Evolutionary conservation across 1,140 invertebrate species (phyloP), one percentile per base, ranked within the genome.

Genomic region (Pseudomyrmex pallidus): DNA sequence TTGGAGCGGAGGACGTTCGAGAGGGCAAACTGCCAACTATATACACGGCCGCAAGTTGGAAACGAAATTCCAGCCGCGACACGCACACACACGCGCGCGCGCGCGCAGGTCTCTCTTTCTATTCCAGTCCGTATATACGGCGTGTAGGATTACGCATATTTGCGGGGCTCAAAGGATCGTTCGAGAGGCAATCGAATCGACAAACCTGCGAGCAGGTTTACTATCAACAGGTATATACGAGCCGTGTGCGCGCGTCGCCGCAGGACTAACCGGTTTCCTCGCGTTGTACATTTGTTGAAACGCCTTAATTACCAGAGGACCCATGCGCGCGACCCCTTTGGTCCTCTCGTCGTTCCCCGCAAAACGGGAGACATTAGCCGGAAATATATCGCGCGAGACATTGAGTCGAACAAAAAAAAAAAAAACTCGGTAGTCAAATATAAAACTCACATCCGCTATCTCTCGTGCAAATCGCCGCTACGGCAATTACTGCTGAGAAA

Each of bases 231-330:
- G 78, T 88, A 83, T 85, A 85, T 73, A 72, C 73, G 70, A 85
- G 48, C 64, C 62, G 67, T 64, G 35, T 0, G 72, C 74, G n/a
- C 5, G 72, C 74, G n/a, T 50, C 59, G 15, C 59, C 64, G 59
- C 67, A 57, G 64, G 63, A 85, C 35, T 85, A 91, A 91, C 90
- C 90, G 90, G 90, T 91, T 91, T 84, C 0, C 5, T 74, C 57
- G 67, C 84, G 62, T 35, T 85, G 56, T 84, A 82, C 80, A 87
- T 91, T 88, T 83, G 72, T 68, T 84, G 89, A 90, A 91, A 91
- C 90, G 85, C 90, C 88, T 91, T 91, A 91, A 91, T 91, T 91
- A 91, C 82, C 87, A 77, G 2, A 25, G 87, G 89, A 90, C 87
- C 83, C 82, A 62, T 67, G 54, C 66, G 57, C 57, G 54, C 85